Evolutionary conservation across 2,113 vertebrate species (phyloP), one percentile per base, ranked within the genome.

Genomic region (Tursiops truncatus): DNA sequence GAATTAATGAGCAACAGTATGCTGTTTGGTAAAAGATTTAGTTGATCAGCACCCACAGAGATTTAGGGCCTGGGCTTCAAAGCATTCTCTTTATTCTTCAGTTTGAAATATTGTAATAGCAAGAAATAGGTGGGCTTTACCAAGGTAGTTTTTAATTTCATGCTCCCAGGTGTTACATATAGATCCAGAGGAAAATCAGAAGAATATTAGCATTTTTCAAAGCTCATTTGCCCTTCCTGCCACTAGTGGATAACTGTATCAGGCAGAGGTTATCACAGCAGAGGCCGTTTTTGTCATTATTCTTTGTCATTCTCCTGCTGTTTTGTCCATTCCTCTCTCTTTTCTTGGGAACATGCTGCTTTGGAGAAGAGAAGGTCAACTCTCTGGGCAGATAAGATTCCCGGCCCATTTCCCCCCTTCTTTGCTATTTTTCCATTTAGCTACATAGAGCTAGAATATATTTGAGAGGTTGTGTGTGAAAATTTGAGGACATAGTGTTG

Each of bases 151-250:
- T 95, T 74, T 91, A 56, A 41, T 80, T 83, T 88, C 56, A 58
- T 70, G 73, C 38, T 97, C 2, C 41, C 58, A 18, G 21, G 13
- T 73, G 11, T 76, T 85, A n/a, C 63, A n/a, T 91, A 15, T 80
- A 87, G 38, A 95, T 50, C 23, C 3, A 82, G 62, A 94, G 50
- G 65, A 95, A 91, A 96, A 80, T 84, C 44, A 60, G 65, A 94
- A 95, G 47, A 94, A 91, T 83, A 79, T 91, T 79, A 53, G 56
- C 73, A 91, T 79, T 89, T 97, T 93, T 83, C 74, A 95, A 63
- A 94, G 67, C 21, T 93, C 25, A 23, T 85, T 95, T 91, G 26
- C n/a, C 4, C 23, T 77, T 95, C 62, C 3, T 96, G 23, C 31
- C 10, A 18, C 53, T 85, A 67, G 74, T 87, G 10, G 31, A 31